Evolutionary conservation across 2,888 invertebrate genomes (phyloP), one percentile per base, ranked within the genome.

Genomic region (Yponomeuta plumbellus): DNA sequence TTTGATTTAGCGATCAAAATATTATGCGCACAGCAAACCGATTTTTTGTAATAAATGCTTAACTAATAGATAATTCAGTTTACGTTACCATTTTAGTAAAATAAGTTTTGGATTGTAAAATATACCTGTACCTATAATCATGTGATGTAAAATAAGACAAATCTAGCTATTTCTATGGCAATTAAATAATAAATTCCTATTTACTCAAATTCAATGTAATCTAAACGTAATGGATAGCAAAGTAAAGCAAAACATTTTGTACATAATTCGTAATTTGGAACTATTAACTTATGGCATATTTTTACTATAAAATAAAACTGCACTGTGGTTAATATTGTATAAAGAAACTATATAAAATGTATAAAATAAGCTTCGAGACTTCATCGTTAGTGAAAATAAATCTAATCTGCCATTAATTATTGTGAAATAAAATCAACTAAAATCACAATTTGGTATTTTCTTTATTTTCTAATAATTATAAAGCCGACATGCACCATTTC

Each of bases 371-470:
- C 52, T 61, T 72, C 66, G 72, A 73, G 73, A 72, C 72, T 72
- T 67, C 62, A 66, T 66, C 66, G 68, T 71, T 65, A 71, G 21
- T 66, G 71, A 68, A 69, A 68, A 69, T 66, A 68, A 72, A 22
- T 71, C 71, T 71, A 65, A 70, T 72, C 69, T 71, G 70, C 67
- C 69, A 62, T 70, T 71, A 69, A 71, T 71, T 73, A 78, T 52
- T 77, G 76, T 79, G 78, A 69, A 78, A 74, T 76, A 78, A 78
- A 76, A 67, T 66, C 20, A 8, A 40, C n/a, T 20, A 64, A 44
- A 44, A 39, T 39, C 62, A 62, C 17, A 62, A 10, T 64, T 20
- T 1, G 1, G 21, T 44, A 21, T 44, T 44, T 64, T 20, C 13
- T 13, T 64, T 40, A 5, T 64, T 21, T 44, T 64, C 2, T n/a